Percentiles rank a stretch among this genome's conserved stretches.
Evolutionary conservation across 2,888 invertebrate species (phyloP).

Genomic region (Amiota mariae): DNA sequence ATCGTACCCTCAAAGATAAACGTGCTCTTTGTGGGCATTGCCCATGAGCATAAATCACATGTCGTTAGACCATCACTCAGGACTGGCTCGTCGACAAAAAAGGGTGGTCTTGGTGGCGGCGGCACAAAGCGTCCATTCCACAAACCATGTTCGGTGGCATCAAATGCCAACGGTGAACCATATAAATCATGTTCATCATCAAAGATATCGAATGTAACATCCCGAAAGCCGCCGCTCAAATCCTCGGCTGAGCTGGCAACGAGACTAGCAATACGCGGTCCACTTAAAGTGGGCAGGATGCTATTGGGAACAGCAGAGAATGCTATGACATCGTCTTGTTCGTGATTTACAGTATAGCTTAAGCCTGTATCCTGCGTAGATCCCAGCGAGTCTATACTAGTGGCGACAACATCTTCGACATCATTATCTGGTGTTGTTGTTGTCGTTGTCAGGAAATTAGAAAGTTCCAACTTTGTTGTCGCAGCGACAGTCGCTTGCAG

Average conservation of each 20-base stretch:
- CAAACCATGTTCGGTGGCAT: conserved; percentile 73
- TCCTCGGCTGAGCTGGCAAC: conserved; percentile 71
- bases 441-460: conserved; percentile 54
- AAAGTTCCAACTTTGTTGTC: conserved; percentile 40
- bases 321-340: conserved; percentile 35
- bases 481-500: conserved; percentile 36
- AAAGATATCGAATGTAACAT: conserved; percentile 71
- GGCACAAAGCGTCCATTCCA: conserved; percentile 77
- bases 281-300: conserved; percentile 61
- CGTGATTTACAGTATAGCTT: conserved; percentile 64
- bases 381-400: background rate
- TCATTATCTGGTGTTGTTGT: conserved; percentile 35
- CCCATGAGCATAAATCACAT: conserved; percentile 84
- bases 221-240: conserved; percentile 63
- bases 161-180: conserved; percentile 73
- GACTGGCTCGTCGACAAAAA: conserved; percentile 77
- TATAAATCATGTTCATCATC: conserved; percentile 73
- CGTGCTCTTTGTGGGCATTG: conserved; percentile 77
- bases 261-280: conserved; percentile 69
- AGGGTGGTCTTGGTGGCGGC: conserved; percentile 80
- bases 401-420: conserved; percentile 32
- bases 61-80: conserved; percentile 81
- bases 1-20: conserved; percentile 77
- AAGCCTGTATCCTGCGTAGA: conserved; percentile 55
- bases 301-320: conserved; percentile 33